Conservation (phyloP, 2,797 vertebrate genomes). For the Margarornis squamiger region DNA sequence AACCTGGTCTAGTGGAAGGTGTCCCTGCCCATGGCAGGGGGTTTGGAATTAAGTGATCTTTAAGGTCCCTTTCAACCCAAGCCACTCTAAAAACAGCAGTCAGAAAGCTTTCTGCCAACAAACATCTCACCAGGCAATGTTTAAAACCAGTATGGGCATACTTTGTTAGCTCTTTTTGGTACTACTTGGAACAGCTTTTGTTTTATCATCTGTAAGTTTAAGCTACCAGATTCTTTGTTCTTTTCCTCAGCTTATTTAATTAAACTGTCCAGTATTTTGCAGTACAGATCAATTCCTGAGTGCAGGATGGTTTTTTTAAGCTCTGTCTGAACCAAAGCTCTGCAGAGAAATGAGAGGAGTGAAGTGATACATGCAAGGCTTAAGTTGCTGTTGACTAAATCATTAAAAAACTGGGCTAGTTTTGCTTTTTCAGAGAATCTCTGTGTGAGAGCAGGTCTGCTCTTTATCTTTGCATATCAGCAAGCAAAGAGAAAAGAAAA, state of each 20-base stretch:
- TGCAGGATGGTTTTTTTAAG: neutral
- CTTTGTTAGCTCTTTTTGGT: neutral
- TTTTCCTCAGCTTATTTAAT: neutral
- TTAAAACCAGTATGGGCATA: neutral
- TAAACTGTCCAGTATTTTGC: neutral
- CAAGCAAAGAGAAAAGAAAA: neutral
- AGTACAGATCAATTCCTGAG: neutral
- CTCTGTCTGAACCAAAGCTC: neutral
- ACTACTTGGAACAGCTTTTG: neutral
- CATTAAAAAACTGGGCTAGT: neutral
- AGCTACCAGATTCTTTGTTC: neutral
- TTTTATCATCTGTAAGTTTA: neutral
- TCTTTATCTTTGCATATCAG: neutral
- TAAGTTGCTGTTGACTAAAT: neutral
- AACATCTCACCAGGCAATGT: neutral
- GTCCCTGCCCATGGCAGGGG: neutral
- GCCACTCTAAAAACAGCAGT: neutral
- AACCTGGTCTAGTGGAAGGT: neutral
- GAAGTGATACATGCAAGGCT: neutral
- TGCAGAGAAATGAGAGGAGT: neutral
- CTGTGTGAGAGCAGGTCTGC: neutral
- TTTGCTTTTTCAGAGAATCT: neutral
- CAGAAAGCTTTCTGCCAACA: neutral
- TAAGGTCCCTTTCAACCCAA: neutral
- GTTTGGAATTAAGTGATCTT: neutral